Evolutionary conservation across 2,888 invertebrate genomes (phyloP), one percentile per base, ranked within the genome.

Genomic region (Stenotaenia linearis): DNA sequence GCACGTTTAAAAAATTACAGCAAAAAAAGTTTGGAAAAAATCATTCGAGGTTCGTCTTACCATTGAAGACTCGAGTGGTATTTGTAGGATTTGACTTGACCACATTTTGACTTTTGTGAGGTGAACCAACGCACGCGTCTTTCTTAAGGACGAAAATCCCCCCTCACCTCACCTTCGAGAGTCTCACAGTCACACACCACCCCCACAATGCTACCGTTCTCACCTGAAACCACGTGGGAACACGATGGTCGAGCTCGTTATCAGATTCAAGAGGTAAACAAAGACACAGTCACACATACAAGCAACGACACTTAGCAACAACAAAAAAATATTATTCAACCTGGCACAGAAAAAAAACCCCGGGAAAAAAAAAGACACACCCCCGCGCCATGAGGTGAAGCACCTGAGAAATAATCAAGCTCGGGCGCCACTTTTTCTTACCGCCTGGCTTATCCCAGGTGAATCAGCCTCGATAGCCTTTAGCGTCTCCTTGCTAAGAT

Each of bases 121-220:
- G 69, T 28, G 69, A 69, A 69, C 69, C 69, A 69, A 69, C 69
- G 69, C 69, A 23, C 23, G 69, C 69, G 69, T 45, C 69, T 69
- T 69, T 69, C 69, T 69, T 69, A 69, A 69, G 28, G 69, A 69
- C 69, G 69, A 10, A 69, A 69, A 69, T 69, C 69, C 69, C 69
- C 45, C 69, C 69, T 69, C 69, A 12, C 69, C 28, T 69, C 69
- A 69, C 69, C 69, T 69, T n/a, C 69, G 6, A 25, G 9, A 28
- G 28, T 69, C 69, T 69, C 69, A 69, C 69, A 69, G 25, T 69
- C 69, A 69, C 69, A 69, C 69, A 69, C 69, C 69, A 69, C 69
- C 69, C 69, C 69, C 69, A 69, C 69, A 69, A 69, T 69, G 69
- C 69, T 28, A 69, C 69, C 69, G 69, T 69, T 69, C 69, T 69